These are phyloP conservation scores for Planiliza haematocheilus DNA, from an alignment of 2,113 vertebrate genomes.

Conservation along the genomic window DNA sequence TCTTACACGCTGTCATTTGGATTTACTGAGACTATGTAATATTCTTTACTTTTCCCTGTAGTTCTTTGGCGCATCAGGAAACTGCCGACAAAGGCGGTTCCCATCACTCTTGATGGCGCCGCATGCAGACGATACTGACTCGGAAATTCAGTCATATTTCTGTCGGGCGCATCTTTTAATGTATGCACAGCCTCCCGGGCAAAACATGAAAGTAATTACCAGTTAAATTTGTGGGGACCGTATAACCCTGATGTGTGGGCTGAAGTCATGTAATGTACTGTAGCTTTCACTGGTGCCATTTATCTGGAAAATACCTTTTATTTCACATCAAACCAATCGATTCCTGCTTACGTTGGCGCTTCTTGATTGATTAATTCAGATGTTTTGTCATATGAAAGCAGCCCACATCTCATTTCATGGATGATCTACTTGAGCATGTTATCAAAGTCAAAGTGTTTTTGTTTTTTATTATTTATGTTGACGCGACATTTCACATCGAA, in stretches of 20 bases:
- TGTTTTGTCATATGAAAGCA: constrained; percentile 8
- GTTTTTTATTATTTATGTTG: neutral
- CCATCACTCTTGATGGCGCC: constrained; percentile 17
- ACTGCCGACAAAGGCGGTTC: constrained; percentile 18
- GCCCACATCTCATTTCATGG: constrained; percentile 9
- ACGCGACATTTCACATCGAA: neutral
- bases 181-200: neutral
- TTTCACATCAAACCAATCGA: neutral
- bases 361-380: constrained; percentile 16
- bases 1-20: constrained; percentile 43
- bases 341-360: neutral
- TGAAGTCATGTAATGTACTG: neutral
- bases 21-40: constrained; percentile 26
- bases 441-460: no score
- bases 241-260: neutral
- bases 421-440: neutral
- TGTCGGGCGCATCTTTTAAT: constrained; percentile 24
- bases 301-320: neutral
- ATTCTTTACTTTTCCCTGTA: constrained; percentile 33
- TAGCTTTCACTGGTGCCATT: neutral
- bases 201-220: neutral
- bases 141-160: constrained; percentile 22
- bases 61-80: constrained; percentile 30
- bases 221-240: neutral
- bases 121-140: constrained; percentile 11